Percentiles rank a stretch among this genome's conserved stretches.
Evolutionary conservation across 2,888 invertebrate genomes (phyloP).

Genomic region (Stenoptilia bipunctidactyla): DNA sequence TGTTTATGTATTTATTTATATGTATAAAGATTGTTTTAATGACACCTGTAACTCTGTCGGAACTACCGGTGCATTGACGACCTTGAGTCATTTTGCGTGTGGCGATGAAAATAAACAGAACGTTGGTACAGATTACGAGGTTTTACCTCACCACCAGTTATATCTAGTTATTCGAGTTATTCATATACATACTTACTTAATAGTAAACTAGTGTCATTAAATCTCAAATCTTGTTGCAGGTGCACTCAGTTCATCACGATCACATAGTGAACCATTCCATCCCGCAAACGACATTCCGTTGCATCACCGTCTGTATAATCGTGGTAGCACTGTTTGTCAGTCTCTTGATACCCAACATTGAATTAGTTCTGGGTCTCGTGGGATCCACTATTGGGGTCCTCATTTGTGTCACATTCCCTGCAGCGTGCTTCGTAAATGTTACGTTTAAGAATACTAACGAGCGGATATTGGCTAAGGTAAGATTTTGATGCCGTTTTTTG

Average conservation of each 20-base stretch:
- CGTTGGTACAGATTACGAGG: no score
- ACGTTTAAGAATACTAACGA: conserved; percentile 89
- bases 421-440: conserved; percentile 88
- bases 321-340: conserved; percentile 82
- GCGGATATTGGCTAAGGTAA: conserved; percentile 83
- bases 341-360: conserved; percentile 92
- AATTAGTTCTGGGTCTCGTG: conserved; percentile 92
- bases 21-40: no score
- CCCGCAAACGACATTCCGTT: conserved; percentile 85
- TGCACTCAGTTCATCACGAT: conserved; percentile 75
- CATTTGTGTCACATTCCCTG: conserved; percentile 93
- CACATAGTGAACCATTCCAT: conserved; percentile 77
- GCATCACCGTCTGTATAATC: conserved; percentile 86
- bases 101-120: no score
- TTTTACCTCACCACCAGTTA: no score
- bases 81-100: no score
- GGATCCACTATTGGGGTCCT: conserved; percentile 96
- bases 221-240: conserved; percentile 45
- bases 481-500: no score
- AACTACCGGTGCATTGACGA: no score
- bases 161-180: no score
- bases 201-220: no score
- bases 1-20: no score
- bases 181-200: no score
- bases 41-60: no score